Evolutionary conservation across 2,797 vertebrate genomes (phyloP), one percentile per base, ranked within the genome.

Genomic region (Sebastolobus altivelis): DNA sequence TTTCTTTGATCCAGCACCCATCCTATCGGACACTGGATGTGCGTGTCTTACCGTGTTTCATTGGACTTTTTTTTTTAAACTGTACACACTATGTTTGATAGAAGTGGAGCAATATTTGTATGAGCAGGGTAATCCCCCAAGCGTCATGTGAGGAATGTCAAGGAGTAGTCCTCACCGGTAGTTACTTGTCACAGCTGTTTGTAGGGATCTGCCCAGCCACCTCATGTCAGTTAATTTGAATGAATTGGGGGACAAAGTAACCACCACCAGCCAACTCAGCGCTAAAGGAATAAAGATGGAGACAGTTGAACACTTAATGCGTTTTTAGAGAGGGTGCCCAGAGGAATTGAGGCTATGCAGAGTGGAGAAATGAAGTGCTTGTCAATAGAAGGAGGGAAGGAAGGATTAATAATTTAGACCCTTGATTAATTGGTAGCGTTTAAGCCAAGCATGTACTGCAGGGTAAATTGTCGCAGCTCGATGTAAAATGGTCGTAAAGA

Each of bases 401-500:
- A n/a, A 11, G 8, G 5, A 43, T 77, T n/a, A 43, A 65, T 65
- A 56, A 76, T 79, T 71, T 12, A 63, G 18, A 37, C 25, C 20
- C 12, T 56, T 58, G 4, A 46, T 33, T 71, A 61, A 38, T 18
- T 46, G 9, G 5, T n/a, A 46, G 29, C 1, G 0, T 67, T 80
- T 8, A 72, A 5, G 0, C 12, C 9, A 68, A 1, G 22, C 13
- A 16, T 66, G 6, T 52, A n/a, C 25, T 77, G 37, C 13, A 31
- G 25, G 55, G 20, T 52, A 31, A n/a, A 49, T 54, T 18, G 31
- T 70, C 38, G 27, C 37, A 56, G 46, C 12, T 12, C 25, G 13
- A 55, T 43, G 49, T 60, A 22, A 73, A 77, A 52, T 55, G 8
- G 3, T 59, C 18, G 20, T 6, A 82, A 29, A 81, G 16, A 55